These are phyloP conservation scores for Periplaneta americana DNA, from an alignment of 1,140 invertebrate species.

Conservation along the genomic window DNA sequence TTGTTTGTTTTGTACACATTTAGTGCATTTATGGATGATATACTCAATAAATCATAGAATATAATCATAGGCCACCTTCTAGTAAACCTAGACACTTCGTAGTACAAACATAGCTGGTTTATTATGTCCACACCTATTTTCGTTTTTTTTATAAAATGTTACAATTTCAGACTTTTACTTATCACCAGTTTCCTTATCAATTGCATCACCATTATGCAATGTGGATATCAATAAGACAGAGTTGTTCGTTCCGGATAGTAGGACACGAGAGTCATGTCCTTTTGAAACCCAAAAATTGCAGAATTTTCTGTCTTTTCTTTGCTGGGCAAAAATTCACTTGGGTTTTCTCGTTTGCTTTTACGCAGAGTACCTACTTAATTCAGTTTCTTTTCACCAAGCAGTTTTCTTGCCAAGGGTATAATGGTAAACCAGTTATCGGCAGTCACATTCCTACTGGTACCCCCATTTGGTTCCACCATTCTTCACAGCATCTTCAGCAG, in stretches of 20 bases:
- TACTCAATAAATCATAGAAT: constrained; percentile 11
- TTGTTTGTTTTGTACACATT: not conserved
- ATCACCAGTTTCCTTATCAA: constrained; percentile 21
- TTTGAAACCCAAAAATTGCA: constrained; percentile 29
- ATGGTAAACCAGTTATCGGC: constrained; percentile 33
- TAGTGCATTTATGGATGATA: no score
- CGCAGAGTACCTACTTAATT: constrained; percentile 25
- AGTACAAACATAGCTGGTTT: constrained; percentile 29
- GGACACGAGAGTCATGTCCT: constrained; percentile 24
- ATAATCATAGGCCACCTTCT: constrained; percentile 8
- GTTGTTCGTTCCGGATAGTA: constrained; percentile 27
- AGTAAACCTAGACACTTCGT: constrained; percentile 22
- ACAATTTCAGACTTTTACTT: constrained; percentile 34
- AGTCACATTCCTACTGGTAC: constrained; percentile 27
- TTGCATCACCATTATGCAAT: constrained; percentile 23
- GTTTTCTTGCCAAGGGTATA: constrained; percentile 22
- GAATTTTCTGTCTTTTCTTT: no score
- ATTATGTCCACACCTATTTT: constrained; percentile 38
- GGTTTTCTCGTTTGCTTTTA: no score
- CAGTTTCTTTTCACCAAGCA: constrained; percentile 22
- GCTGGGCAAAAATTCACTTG: no score
- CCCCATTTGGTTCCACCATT: no score
- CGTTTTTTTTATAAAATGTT: constrained; percentile 34
- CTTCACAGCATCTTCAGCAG: no score
- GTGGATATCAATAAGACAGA: constrained; percentile 26